Evolutionary conservation across 2,113 vertebrate genomes (phyloP).

Genomic region (Balaenoptera acutorostrata): DNA sequence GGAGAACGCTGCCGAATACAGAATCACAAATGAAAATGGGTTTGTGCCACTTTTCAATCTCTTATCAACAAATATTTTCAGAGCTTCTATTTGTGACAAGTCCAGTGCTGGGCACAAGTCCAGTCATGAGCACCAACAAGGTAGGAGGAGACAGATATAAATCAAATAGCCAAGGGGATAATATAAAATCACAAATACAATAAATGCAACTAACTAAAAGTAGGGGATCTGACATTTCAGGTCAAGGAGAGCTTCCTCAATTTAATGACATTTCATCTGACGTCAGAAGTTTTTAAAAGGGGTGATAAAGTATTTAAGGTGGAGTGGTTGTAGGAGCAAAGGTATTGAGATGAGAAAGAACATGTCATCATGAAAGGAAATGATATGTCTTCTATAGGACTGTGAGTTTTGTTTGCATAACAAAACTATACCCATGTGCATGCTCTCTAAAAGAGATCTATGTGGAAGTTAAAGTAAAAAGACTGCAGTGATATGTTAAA

Average conservation of each 20-base stretch:
- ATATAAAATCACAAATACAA: background rate
- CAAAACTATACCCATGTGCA: background rate
- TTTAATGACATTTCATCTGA: background rate
- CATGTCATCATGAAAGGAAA: background rate
- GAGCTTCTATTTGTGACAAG: background rate
- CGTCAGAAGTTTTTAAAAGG: background rate
- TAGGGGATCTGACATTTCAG: background rate
- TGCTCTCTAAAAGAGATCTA: background rate
- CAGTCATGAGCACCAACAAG: background rate
- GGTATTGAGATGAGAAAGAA: background rate
- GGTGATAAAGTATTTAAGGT: background rate
- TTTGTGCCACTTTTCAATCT: background rate
- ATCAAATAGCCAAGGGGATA: background rate
- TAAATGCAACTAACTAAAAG: background rate
- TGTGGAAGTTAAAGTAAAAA: background rate
- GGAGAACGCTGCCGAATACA: background rate
- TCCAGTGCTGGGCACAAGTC: background rate
- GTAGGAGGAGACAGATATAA: background rate
- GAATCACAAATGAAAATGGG: background rate
- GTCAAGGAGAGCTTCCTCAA: background rate
- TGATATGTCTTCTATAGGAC: background rate
- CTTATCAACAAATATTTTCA: background rate
- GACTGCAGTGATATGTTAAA: background rate
- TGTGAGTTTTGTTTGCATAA: background rate
- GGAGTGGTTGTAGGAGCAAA: background rate